Evolutionary conservation across 2,888 invertebrate genomes (phyloP).

Genomic region (Tanytarsus gracilentus): DNA sequence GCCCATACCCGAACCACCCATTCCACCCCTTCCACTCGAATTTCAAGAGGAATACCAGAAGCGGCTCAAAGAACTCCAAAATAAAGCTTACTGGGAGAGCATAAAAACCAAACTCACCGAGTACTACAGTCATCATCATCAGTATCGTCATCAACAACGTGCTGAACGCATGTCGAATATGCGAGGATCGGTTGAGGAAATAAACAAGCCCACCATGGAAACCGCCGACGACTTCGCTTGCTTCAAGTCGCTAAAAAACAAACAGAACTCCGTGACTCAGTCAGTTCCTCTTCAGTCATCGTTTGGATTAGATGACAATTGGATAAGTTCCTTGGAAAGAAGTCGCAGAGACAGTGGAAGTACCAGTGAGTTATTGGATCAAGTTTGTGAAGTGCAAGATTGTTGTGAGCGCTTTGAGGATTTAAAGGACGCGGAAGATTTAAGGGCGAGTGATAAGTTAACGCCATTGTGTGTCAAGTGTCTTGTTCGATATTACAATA

Average conservation of each 20-base stretch:
- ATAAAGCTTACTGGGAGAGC: conserved; percentile 21
- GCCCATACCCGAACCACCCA: conserved; percentile 9
- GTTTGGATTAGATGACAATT: conserved; percentile 27
- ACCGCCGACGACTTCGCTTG: background rate
- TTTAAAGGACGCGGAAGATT: conserved; percentile 5
- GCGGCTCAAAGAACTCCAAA: conserved; percentile 16
- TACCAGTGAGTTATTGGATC: conserved; percentile 25
- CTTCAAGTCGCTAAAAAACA: conserved; percentile 16
- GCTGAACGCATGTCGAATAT: conserved; percentile 19
- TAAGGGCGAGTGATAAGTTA: background rate
- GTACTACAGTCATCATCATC: conserved; percentile 10
- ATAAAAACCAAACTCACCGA: conserved; percentile 22
- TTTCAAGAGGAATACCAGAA: conserved; percentile 26
- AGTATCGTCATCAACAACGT: background rate
- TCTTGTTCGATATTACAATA: conserved; percentile 24
- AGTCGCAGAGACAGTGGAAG: conserved; percentile 15
- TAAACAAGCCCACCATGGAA: conserved; percentile 26
- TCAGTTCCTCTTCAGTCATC: conserved; percentile 29
- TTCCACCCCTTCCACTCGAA: conserved; percentile 20
- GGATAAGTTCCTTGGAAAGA: conserved; percentile 20
- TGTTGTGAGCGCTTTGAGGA: conserved; percentile 24
- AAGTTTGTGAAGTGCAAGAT: conserved; percentile 29
- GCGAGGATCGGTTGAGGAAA: conserved; percentile 14
- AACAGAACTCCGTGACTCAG: conserved; percentile 13
- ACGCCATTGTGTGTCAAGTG: conserved; percentile 25